Evolutionary conservation across 2,888 invertebrate genomes (phyloP).

Genomic region (Drosophila ochracea): DNA sequence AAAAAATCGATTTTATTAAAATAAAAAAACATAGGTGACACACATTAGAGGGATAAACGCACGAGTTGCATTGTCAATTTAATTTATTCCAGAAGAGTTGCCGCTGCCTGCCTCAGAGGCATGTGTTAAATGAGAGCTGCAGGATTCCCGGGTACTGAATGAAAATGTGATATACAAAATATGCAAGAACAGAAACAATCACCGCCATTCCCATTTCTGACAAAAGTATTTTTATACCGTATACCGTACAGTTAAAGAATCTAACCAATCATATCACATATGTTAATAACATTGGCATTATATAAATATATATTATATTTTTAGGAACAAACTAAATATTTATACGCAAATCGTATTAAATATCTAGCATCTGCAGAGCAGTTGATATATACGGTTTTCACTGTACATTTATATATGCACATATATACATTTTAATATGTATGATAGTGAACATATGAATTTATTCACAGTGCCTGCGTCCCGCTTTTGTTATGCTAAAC

Average conservation of each 20-base stretch:
- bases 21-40: slow-evolving; percentile 47
- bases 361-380: not conserved
- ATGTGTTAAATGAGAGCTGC: slow-evolving; percentile 62
- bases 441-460: slow-evolving; percentile 23
- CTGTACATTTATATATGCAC: slow-evolving; percentile 1
- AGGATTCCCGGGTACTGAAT: slow-evolving; percentile 61
- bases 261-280: not conserved
- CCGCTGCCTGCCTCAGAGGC: slow-evolving; percentile 31
- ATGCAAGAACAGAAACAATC: slow-evolving; percentile 51
- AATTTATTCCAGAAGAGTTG: slow-evolving; percentile 55
- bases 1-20: slow-evolving; percentile 56
- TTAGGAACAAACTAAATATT: not conserved
- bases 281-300: not conserved
- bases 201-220: not conserved
- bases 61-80: slow-evolving; percentile 59
- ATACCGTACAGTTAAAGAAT: not conserved
- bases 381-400: slow-evolving; percentile 12
- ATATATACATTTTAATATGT: slow-evolving; percentile 8
- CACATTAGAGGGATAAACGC: slow-evolving; percentile 26
- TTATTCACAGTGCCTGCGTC: slow-evolving; percentile 17
- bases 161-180: slow-evolving; percentile 60
- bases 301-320: not conserved
- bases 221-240: not conserved
- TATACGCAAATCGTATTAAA: not conserved
- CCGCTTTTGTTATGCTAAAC: slow-evolving; percentile 66